Percentiles rank a stretch among this genome's conserved stretches.
phyloP scores from a whole-genome alignment of 2,113 vertebrate genomes.

The Pithys albifrons region DNA sequence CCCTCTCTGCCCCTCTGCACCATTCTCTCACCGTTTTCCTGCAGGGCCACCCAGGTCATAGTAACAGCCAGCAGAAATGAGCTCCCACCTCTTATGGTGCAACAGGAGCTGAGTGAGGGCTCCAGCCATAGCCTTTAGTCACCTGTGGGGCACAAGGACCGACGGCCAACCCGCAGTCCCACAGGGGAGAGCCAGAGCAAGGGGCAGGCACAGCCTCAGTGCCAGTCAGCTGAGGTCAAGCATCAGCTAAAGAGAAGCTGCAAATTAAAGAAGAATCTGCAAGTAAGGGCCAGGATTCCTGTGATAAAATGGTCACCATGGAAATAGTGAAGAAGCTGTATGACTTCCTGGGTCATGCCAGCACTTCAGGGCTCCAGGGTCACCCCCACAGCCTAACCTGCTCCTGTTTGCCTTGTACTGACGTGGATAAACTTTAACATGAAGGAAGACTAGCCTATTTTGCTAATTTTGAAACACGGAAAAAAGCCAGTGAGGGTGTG shows the following conservation, averaged over 20 bases:
- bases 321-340: background rate
- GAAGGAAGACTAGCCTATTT: background rate
- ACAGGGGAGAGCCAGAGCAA: background rate
- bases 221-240: background rate
- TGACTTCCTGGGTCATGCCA: background rate
- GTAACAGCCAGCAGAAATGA: background rate
- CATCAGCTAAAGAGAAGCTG: background rate
- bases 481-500: background rate
- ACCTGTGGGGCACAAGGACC: background rate
- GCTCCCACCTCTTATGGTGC: background rate
- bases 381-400: background rate
- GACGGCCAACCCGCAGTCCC: background rate
- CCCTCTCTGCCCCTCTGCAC: background rate
- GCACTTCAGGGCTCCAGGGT: background rate
- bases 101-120: background rate
- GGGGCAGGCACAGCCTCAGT: background rate
- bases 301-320: fast-evolving
- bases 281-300: background rate
- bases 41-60: background rate
- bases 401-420: background rate
- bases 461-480: background rate
- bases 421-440: background rate
- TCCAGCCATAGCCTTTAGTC: background rate
- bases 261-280: background rate
- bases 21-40: slow-evolving; percentile 10